These are phyloP conservation scores for Tipula helvola DNA, from an alignment of 2,888 invertebrate species.

Conservation along the genomic window DNA sequence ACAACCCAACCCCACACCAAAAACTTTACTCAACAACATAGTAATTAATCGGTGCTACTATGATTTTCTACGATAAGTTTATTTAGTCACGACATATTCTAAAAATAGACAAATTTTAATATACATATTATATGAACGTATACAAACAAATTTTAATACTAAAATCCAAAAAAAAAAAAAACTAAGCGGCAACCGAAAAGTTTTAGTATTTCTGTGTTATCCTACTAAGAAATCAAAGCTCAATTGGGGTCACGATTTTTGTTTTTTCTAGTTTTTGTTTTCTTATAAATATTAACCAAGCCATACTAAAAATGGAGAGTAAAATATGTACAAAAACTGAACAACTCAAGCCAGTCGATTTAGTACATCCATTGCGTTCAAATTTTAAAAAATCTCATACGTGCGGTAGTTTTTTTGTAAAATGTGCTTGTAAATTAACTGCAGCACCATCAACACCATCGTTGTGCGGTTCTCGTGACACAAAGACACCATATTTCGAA, in stretches of 20 bases:
- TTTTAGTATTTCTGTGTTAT: not conserved
- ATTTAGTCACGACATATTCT: not conserved
- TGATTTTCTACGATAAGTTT: not conserved
- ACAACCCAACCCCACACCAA: not conserved
- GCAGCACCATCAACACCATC: slow-evolving; percentile 15
- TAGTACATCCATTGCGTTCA: not conserved
- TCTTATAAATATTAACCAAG: not conserved
- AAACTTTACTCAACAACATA: not conserved
- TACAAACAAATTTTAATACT: not conserved
- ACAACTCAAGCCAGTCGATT: not conserved
- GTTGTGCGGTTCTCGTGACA: not conserved
- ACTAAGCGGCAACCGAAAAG: not conserved
- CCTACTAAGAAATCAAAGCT: not conserved
- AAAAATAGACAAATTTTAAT: not conserved
- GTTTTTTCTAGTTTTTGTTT: not conserved
- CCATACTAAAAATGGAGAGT: not conserved
- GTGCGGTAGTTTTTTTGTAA: slow-evolving; percentile 29
- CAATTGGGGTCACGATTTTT: not conserved
- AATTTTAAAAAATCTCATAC: slow-evolving; percentile 28
- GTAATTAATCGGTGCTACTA: not conserved
- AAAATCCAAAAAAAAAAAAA: not conserved
- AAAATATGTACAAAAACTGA: not conserved
- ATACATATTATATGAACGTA: not conserved
- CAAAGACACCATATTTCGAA: slow-evolving; percentile 21
- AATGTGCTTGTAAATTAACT: slow-evolving; percentile 23